These are phyloP conservation scores for Oxyura jamaicensis DNA, from an alignment of 2,113 vertebrate species.

Conservation along the genomic window DNA sequence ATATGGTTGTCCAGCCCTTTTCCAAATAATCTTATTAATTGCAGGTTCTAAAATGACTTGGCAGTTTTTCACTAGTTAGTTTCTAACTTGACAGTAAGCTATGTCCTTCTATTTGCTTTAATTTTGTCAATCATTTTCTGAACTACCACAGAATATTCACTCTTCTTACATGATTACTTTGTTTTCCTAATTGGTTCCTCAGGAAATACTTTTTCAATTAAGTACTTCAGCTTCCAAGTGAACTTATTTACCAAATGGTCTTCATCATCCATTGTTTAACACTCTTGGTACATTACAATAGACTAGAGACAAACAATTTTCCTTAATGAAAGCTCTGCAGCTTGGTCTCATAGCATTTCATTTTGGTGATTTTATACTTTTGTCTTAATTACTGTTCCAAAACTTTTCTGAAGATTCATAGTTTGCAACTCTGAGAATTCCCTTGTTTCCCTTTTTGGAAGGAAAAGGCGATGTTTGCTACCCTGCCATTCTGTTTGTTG, in stretches of 20 bases:
- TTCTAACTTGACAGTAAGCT: background rate
- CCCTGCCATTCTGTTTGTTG: background rate
- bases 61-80: background rate
- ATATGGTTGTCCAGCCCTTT: background rate
- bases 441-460: background rate
- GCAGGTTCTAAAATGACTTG: background rate
- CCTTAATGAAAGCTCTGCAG: background rate
- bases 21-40: background rate
- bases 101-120: background rate
- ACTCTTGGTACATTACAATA: background rate
- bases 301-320: background rate
- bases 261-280: background rate
- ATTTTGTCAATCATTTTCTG: background rate
- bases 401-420: slow-evolving; percentile 18
- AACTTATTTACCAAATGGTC: background rate
- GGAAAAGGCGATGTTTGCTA: slow-evolving; percentile 5
- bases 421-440: slow-evolving; percentile 1
- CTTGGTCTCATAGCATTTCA: background rate
- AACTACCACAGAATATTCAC: background rate
- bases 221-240: background rate
- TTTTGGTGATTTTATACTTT: background rate
- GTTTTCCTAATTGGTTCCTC: slow-evolving; percentile 20
- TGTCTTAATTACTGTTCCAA: background rate
- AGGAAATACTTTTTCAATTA: slow-evolving; percentile 38
- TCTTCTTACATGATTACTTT: background rate